phyloP scores from a whole-genome alignment of 1,140 invertebrate genomes.

The Cydia pomonella region DNA sequence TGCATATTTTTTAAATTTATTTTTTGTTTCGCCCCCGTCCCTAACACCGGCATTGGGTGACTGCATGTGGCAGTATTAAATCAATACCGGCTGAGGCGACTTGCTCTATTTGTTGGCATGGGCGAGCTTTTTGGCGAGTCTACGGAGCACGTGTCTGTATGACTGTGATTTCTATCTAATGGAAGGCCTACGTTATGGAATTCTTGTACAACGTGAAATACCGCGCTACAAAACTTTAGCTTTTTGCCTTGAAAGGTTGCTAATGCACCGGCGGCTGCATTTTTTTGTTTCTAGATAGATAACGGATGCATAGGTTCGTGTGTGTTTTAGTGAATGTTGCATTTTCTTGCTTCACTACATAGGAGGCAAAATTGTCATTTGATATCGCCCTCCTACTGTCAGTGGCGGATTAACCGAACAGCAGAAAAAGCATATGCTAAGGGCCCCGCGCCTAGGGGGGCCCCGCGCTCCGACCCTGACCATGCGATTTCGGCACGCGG shows the following conservation, averaged over 20 bases:
- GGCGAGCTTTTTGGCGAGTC: conserved; percentile 58
- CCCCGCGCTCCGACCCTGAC: too few relatives aligned
- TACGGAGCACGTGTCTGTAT: conserved; percentile 48
- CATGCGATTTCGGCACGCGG: too few relatives aligned
- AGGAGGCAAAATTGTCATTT: neutral
- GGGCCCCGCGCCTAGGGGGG: too few relatives aligned
- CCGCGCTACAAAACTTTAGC: conserved; percentile 27
- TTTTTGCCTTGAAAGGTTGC: conserved; percentile 34
- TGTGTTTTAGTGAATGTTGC: conserved; percentile 14
- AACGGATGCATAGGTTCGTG: neutral
- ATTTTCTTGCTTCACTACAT: neutral
- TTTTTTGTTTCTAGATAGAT: conserved; percentile 4
- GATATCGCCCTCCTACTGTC: neutral
- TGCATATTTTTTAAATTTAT: conserved; percentile 79
- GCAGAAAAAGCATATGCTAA: too few relatives aligned
- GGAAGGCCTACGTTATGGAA: conserved; percentile 30
- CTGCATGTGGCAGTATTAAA: conserved; percentile 70
- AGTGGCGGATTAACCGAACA: too few relatives aligned
- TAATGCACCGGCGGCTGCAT: conserved; percentile 17
- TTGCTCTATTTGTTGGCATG: conserved; percentile 58
- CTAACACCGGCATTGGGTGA: conserved; percentile 43
- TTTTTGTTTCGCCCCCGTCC: conserved; percentile 62
- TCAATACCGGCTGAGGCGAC: conserved; percentile 66
- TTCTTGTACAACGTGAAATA: conserved; percentile 24
- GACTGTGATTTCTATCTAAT: conserved; percentile 34